Conservation (phyloP, 2,113 vertebrate genomes). For the Carassius auratus region DNA sequence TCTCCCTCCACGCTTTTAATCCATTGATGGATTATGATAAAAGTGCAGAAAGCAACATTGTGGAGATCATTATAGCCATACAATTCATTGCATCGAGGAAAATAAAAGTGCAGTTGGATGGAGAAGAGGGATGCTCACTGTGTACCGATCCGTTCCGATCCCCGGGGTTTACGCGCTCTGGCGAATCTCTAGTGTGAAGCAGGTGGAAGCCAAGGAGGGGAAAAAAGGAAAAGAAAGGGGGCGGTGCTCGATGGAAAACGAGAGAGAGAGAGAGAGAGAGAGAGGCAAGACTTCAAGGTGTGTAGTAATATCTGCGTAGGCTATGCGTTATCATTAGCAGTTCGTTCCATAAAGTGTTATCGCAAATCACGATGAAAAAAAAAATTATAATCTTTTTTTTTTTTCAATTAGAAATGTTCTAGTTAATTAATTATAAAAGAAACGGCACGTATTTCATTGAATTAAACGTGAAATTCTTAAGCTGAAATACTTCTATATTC, state of each 20-base stretch:
- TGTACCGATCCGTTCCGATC: conserved; percentile 38
- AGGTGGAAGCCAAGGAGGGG: conserved; percentile 56
- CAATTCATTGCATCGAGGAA: conserved; percentile 12
- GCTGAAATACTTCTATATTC: too few species aligned
- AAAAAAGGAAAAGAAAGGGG: conserved; percentile 47
- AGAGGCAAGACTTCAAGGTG: conserved; percentile 37
- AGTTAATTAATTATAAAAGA: too few species aligned
- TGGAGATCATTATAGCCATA: neutral
- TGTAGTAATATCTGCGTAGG: neutral
- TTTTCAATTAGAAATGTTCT: too few species aligned
- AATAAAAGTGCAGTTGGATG: conserved; percentile 17
- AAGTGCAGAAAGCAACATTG: conserved; percentile 42
- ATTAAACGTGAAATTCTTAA: too few species aligned
- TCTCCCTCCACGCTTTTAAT: conserved; percentile 50
- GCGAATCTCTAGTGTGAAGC: conserved; percentile 46
- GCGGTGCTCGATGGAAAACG: conserved; percentile 49
- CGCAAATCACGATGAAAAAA: too few species aligned
- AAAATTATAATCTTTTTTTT: too few species aligned
- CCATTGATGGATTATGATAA: conserved; percentile 48
- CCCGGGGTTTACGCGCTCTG: conserved; percentile 40
- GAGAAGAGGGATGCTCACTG: conserved; percentile 35
- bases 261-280: conserved; percentile 37
- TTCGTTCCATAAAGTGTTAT: neutral
- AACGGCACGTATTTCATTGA: too few species aligned
- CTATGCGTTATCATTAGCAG: neutral